Evolutionary conservation across 2,797 vertebrate species (phyloP), one percentile per base, ranked within the genome.

Genomic region (Catamblyrhynchus diadema): DNA sequence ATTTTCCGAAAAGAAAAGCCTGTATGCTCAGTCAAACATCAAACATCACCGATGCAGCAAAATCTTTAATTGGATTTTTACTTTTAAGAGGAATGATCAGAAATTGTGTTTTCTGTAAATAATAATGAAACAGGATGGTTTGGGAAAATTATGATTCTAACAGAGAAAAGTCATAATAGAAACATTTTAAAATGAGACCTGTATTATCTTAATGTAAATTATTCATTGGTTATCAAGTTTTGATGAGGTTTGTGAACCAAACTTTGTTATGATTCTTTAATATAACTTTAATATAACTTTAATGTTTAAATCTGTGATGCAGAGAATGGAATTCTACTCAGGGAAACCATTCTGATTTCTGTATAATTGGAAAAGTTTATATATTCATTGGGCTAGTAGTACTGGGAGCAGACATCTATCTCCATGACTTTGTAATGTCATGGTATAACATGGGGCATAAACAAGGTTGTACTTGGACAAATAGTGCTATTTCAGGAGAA

Each of bases 251-350:
- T 94, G 54, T 92, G 79, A 95, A 83, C 25, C 75, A 86, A 86
- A 89, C 37, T 85, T 88, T 86, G 73, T 96, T 95, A 93, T 67
- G 51, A 22, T 88, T 94, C 64, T 95, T 95, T 92, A 96, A 81
- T 94, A 94, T 69, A 94, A 78, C 72, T 94, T 91, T 80, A 95
- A 90, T 93, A 94, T 70, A 92, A 94, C 45, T 87, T 93, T 93
- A 95, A 93, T 94, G 85, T 95, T 95, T 92, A 88, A 96, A 86
- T 88, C 74, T 96, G 21, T 93, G 82, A 93, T 93, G 90, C 80
- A 94, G 60, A 53, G 91, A 96, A 88, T 95, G 82, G 89, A 96
- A 78, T 87, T 93, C 64, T 90, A 51, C 72, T 96, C 51, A 53
- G 48, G 50, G 60, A 96, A 95, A 67, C 50, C 33, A 73, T 86